A percentile compares a stretch with the other conserved stretches of the same genome.
These are phyloP conservation scores for Mus pahari DNA, from an alignment of 2,113 vertebrate genomes.

Conservation along the genomic window DNA sequence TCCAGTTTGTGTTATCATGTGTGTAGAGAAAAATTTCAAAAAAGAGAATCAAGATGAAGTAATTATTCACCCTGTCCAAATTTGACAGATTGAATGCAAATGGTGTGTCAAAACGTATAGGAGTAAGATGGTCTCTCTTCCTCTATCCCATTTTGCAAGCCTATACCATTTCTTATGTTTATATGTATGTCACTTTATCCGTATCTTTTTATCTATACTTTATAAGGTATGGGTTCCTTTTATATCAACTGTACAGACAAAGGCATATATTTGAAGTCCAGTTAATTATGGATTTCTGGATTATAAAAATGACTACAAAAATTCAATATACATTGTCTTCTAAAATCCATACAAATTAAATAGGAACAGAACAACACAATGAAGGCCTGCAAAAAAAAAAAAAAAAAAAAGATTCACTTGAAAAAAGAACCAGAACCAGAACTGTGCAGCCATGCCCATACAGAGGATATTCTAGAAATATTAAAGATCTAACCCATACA, in stretches of 20 bases:
- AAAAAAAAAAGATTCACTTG: background rate
- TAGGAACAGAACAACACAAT: background rate
- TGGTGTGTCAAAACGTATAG: background rate
- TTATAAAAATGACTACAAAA: conserved; percentile 1
- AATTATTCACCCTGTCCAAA: conserved; percentile 8
- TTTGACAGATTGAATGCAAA: background rate
- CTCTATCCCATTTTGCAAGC: background rate
- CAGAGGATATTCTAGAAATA: background rate
- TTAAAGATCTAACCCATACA: too few species aligned
- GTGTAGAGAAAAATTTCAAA: background rate
- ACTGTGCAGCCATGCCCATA: background rate
- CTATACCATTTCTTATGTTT: background rate
- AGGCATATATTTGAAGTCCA: background rate
- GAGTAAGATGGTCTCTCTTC: background rate
- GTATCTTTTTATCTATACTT: background rate
- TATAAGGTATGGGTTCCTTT: background rate
- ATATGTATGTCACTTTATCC: background rate
- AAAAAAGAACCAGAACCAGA: background rate
- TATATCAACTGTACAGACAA: background rate
- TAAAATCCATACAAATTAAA: background rate
- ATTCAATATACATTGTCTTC: background rate
- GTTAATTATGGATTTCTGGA: background rate
- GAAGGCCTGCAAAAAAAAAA: background rate
- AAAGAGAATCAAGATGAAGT: background rate
- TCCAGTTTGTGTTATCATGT: background rate